Evolutionary conservation across 2,113 vertebrate genomes (phyloP).

Genomic region (Mixornis gularis): DNA sequence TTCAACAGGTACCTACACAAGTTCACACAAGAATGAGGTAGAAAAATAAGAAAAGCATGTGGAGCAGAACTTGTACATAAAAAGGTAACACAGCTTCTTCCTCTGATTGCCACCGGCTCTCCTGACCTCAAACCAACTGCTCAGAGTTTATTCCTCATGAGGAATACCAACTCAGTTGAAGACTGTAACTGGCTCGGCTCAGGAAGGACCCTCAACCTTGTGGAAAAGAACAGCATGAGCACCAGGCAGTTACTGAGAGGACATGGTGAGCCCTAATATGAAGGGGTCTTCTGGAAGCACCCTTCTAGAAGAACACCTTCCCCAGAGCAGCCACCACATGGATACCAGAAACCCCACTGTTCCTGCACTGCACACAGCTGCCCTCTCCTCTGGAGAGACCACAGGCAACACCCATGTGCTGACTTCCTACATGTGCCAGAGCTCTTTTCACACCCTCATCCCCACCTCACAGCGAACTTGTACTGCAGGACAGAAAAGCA

Average conservation of each 20-base stretch:
- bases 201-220: not conserved
- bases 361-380: not conserved
- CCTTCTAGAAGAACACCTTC: not conserved
- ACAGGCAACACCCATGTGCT: fast-evolving
- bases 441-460: not conserved
- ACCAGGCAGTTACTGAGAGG: not conserved
- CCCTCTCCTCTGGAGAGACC: not conserved
- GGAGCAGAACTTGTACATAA: not conserved
- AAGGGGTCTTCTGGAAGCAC: not conserved
- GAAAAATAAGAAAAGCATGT: fast-evolving
- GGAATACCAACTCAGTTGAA: not conserved
- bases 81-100: not conserved
- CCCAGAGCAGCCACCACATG: not conserved
- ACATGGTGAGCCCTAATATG: fast-evolving
- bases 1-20: not conserved
- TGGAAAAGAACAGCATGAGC: fast-evolving
- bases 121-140: not conserved
- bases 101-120: not conserved
- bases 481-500: not conserved
- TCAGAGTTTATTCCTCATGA: fast-evolving
- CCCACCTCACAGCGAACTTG: not conserved
- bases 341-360: not conserved
- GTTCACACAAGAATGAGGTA: fast-evolving
- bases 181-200: not conserved
- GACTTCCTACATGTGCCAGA: not conserved